These are phyloP conservation scores for Colius striatus DNA, from an alignment of 2,113 vertebrate species.

Conservation along the genomic window DNA sequence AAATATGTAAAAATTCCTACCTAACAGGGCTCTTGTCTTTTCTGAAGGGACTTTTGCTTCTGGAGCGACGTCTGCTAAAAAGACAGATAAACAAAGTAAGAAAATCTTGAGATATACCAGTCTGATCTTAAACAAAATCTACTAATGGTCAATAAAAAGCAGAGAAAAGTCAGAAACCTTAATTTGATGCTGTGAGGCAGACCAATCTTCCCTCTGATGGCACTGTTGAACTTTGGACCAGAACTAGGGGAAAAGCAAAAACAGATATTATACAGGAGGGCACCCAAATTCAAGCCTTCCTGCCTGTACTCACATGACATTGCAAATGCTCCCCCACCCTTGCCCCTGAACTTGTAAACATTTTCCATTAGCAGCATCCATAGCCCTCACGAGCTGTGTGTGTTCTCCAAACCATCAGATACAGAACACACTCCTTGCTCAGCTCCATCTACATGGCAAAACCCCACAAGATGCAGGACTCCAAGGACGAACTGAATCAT, in stretches of 20 bases:
- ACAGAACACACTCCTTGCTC: neutral
- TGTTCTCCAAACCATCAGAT: neutral
- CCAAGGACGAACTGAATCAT: neutral
- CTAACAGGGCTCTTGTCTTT: slow-evolving; percentile 96
- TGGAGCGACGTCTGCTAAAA: slow-evolving; percentile 85
- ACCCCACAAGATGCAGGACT: neutral
- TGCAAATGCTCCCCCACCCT: neutral
- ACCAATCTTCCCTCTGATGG: slow-evolving; percentile 92
- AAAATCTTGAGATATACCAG: neutral
- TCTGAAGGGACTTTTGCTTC: slow-evolving; percentile 91
- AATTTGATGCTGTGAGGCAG: slow-evolving; percentile 91
- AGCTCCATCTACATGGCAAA: neutral
- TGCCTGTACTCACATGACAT: neutral
- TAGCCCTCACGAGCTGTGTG: neutral
- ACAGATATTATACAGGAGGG: neutral
- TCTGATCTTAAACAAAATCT: slow-evolving; percentile 41
- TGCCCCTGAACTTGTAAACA: neutral
- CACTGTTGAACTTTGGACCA: slow-evolving; percentile 92
- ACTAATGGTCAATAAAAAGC: slow-evolving; percentile 35
- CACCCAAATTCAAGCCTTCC: neutral
- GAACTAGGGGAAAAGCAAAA: slow-evolving; percentile 83
- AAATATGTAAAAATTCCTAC: slow-evolving; percentile 53
- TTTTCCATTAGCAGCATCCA: neutral
- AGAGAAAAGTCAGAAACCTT: slow-evolving; percentile 82
- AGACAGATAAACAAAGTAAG: slow-evolving; percentile 27